These are phyloP conservation scores for Artibeus lituratus DNA, from an alignment of 2,797 vertebrate genomes.

Conservation along the genomic window DNA sequence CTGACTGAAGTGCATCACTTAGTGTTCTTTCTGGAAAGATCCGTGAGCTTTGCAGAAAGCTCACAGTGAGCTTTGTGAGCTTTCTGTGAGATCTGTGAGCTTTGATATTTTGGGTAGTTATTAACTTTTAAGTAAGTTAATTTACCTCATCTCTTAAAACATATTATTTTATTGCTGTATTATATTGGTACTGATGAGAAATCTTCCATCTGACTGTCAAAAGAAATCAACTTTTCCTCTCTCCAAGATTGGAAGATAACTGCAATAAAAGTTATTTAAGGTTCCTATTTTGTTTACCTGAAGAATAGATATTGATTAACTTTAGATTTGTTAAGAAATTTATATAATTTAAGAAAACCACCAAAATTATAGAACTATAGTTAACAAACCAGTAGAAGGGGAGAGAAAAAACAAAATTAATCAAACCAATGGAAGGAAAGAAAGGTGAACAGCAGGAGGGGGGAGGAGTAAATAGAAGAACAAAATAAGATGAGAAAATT, in stretches of 20 bases:
- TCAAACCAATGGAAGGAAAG: neutral
- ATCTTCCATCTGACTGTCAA: neutral
- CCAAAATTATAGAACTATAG: neutral
- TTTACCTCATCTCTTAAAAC: conserved; percentile 5
- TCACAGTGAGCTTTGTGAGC: no score
- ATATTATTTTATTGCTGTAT: neutral
- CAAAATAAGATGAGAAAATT: neutral
- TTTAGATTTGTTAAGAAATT: neutral
- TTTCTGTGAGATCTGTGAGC: no score
- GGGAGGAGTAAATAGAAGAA: neutral
- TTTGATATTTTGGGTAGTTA: conserved; percentile 11
- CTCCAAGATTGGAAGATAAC: neutral
- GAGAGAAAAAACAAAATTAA: conserved; percentile 3
- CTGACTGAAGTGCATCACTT: neutral
- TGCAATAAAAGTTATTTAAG: neutral
- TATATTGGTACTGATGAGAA: neutral
- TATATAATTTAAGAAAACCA: neutral
- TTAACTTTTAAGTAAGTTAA: neutral
- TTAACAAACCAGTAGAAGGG: neutral
- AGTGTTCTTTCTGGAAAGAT: neutral
- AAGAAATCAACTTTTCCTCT: neutral
- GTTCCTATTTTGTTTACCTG: neutral
- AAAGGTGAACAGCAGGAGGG: neutral
- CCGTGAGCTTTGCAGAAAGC: neutral
- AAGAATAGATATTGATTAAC: neutral